Conservation (phyloP, 2,888 invertebrate species). For the Xestia xanthographa region DNA sequence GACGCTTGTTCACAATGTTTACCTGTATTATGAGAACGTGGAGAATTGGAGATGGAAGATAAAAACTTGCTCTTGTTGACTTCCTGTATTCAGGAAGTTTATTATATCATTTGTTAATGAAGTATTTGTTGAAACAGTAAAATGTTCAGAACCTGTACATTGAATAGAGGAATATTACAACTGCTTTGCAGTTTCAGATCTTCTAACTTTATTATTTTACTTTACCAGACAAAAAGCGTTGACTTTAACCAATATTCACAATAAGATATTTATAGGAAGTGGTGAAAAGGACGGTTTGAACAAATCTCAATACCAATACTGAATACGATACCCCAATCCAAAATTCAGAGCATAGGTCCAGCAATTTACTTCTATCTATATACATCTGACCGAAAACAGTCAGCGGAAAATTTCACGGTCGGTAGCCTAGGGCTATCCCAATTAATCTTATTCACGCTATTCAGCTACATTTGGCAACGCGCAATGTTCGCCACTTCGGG, state of each 20-base stretch:
- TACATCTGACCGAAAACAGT: constrained; percentile 47
- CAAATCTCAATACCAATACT: constrained; percentile 13
- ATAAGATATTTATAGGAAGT: neutral
- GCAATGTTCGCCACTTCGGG: constrained; percentile 42
- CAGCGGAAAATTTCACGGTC: constrained; percentile 58
- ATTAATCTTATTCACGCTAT: constrained; percentile 69
- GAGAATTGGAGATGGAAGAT: constrained; percentile 49
- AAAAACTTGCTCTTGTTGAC: constrained; percentile 34
- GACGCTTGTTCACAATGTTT: constrained; percentile 31
- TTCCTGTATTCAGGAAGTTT: constrained; percentile 11
- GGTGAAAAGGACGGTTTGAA: neutral
- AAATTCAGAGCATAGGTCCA: constrained; percentile 27
- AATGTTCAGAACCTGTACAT: neutral
- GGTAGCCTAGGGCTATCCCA: constrained; percentile 49
- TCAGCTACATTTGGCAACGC: constrained; percentile 59
- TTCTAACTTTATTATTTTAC: neutral
- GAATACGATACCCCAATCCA: neutral
- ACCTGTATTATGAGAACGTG: constrained; percentile 32
- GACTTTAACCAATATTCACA: neutral
- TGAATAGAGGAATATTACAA: neutral
- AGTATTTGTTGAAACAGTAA: neutral
- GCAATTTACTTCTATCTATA: constrained; percentile 49
- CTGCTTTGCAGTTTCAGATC: neutral
- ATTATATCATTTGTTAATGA: constrained; percentile 23
- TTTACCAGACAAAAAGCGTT: neutral